Conservation (phyloP, 1,140 invertebrate genomes). For the Drosophila carrolli region DNA sequence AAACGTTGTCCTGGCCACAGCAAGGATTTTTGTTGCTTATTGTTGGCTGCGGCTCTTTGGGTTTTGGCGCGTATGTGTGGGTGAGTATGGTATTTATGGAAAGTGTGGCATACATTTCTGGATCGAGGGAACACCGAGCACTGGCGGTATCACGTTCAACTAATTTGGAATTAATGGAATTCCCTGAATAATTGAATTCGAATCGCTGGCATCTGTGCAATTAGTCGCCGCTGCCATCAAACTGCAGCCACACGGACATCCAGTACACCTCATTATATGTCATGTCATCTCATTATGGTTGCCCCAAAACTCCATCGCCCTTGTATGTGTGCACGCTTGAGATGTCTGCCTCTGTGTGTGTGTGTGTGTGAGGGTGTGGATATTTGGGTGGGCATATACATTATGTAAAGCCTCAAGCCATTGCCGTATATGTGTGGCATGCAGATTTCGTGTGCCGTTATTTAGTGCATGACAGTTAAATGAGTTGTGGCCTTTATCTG, state of each 20-base stretch:
- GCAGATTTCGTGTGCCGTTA: constrained; percentile 72
- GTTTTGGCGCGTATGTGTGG: constrained; percentile 4
- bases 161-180: constrained; percentile 83
- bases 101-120: constrained; percentile 10
- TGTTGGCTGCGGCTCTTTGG: constrained; percentile 15
- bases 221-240: constrained; percentile 63
- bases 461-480: constrained; percentile 82
- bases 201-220: constrained; percentile 68
- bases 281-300: constrained; percentile 79
- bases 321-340: constrained; percentile 2
- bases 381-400: constrained; percentile 15
- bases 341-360: not conserved
- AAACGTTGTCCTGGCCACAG: constrained; percentile 40
- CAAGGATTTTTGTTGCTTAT: constrained; percentile 41
- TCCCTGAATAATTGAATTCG: constrained; percentile 82
- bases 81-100: constrained; percentile 7
- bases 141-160: constrained; percentile 55
- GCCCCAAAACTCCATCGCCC: constrained; percentile 30
- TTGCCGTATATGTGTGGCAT: constrained; percentile 33
- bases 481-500: constrained; percentile 65
- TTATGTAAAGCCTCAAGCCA: constrained; percentile 66
- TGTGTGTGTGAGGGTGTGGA: constrained; percentile 1
- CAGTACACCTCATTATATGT: constrained; percentile 74
- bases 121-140: not conserved
- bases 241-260: constrained; percentile 46